Base-by-base conservation (phyloP, 2,888 invertebrate species). In the Drosophila monieri region DNA sequence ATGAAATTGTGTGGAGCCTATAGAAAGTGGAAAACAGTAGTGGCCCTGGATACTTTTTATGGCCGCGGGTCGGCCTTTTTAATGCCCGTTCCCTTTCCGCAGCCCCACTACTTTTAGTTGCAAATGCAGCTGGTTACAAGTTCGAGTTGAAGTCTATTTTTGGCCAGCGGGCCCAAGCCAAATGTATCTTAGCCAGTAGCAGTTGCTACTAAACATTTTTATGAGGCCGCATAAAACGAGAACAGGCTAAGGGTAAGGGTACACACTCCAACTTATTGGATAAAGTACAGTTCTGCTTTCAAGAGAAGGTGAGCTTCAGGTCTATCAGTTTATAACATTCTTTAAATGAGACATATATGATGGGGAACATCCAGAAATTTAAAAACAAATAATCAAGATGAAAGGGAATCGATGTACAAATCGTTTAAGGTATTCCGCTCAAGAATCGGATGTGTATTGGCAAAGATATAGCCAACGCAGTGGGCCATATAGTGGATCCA, bases 41-140 rank as follows among this genome's bases (percentile, higher is more conserved):
- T 10, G 66, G 67, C 68, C 68, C 64, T 46, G 58, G 68, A 77
- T 79, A 76, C 78, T 78, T 79, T 81, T 81, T 85, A 81, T 85
- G 79, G 72, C 73, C 76, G 62, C 64, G 78, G 78, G 15, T 67
- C 74, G 74, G 80, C 67, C 74, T 80, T 76, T 83, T 72, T 76
- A 74, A 41, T 41, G 10, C 18, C 18, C 15, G 39, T 41, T n/a
- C 35, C 35, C 6, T n/a, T 35, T 35, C 60, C 74, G 58, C 69
- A 64, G 43, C 51, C 59, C 61, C 25, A 25, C 60, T 21, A 30
- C 30, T 57, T 41, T 41, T 8, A 48, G 27, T 30, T 25, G 48
- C 48, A 27, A 48, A 15, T 30, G 47, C 47, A 48, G 25, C 48
- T 30, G 48, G 30, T 30, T 27, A 15, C 14, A 10, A 27, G 30